phyloP scores from a whole-genome alignment of 2,888 invertebrate genomes.

The Drosophila mulleri region DNA sequence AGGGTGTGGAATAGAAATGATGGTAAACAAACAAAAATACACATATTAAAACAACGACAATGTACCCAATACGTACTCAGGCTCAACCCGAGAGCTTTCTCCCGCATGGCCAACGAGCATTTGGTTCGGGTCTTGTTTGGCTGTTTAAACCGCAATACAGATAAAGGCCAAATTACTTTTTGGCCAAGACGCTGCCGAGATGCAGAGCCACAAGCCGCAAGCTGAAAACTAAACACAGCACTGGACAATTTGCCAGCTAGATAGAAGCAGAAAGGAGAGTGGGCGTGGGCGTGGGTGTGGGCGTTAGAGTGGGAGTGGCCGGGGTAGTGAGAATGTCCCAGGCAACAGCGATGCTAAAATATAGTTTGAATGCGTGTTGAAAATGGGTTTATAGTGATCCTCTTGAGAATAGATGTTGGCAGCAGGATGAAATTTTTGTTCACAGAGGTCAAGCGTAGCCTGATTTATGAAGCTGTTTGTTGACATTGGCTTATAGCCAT shows the following conservation, averaged over 20 bases:
- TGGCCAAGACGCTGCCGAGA: constrained; percentile 73
- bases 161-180: constrained; percentile 80
- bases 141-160: constrained; percentile 78
- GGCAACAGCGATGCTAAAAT: constrained; percentile 37
- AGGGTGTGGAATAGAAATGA: not conserved
- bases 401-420: constrained; percentile 50
- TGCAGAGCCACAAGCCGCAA: constrained; percentile 70
- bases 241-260: constrained; percentile 41
- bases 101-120: constrained; percentile 29
- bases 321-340: not conserved
- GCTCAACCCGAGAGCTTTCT: constrained; percentile 11
- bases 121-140: constrained; percentile 49
- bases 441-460: constrained; percentile 44
- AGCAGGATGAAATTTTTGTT: constrained; percentile 8
- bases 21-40: constrained; percentile 29
- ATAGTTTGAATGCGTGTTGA: constrained; percentile 50
- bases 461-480: constrained; percentile 61
- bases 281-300: not conserved
- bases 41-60: constrained; percentile 33
- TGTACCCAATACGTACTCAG: constrained; percentile 8
- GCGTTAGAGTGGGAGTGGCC: not conserved
- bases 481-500: constrained; percentile 38
- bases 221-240: constrained; percentile 64
- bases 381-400: constrained; percentile 72
- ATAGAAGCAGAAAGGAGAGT: not conserved